Percentiles rank a stretch among this genome's conserved stretches.
phyloP scores from a whole-genome alignment of 2,113 vertebrate genomes.

The Thamnophis sirtalis region DNA sequence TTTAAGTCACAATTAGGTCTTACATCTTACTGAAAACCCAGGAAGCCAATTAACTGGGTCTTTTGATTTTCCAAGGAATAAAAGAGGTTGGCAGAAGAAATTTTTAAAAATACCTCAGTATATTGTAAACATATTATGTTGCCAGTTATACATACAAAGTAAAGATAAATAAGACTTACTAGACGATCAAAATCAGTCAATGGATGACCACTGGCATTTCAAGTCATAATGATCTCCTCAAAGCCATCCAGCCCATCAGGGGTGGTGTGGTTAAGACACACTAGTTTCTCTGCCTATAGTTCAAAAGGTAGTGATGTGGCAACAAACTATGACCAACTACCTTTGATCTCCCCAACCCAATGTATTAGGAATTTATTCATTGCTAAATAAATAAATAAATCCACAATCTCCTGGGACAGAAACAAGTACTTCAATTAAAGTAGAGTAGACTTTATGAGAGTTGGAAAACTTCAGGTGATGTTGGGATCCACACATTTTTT shows the following conservation, averaged over 20 bases:
- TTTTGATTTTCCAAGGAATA: constrained; percentile 23
- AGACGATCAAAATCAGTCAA: constrained; percentile 35
- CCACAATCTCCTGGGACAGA: not conserved
- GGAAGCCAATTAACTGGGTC: constrained; percentile 22
- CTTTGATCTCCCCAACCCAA: constrained; percentile 20
- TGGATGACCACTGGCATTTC: constrained; percentile 28
- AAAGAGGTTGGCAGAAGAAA: constrained; percentile 6
- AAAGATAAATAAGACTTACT: constrained; percentile 41
- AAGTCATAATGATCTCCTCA: constrained; percentile 20
- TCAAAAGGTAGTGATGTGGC: constrained; percentile 30
- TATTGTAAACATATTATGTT: constrained; percentile 34
- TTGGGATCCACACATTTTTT: not conserved
- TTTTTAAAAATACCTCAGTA: not conserved
- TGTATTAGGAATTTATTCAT: not conserved
- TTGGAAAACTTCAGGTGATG: not conserved
- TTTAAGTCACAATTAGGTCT: constrained; percentile 44
- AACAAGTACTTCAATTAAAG: not conserved
- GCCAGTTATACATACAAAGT: constrained; percentile 19
- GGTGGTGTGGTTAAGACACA: constrained; percentile 22
- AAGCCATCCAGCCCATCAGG: constrained; percentile 14
- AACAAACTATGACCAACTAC: constrained; percentile 20
- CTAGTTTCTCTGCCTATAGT: constrained; percentile 26
- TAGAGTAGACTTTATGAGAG: not conserved
- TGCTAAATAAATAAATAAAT: not conserved
- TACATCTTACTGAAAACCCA: constrained; percentile 25